These are phyloP conservation scores for Cynopterus sphinx DNA, from an alignment of 2,797 vertebrate genomes.

Conservation along the genomic window DNA sequence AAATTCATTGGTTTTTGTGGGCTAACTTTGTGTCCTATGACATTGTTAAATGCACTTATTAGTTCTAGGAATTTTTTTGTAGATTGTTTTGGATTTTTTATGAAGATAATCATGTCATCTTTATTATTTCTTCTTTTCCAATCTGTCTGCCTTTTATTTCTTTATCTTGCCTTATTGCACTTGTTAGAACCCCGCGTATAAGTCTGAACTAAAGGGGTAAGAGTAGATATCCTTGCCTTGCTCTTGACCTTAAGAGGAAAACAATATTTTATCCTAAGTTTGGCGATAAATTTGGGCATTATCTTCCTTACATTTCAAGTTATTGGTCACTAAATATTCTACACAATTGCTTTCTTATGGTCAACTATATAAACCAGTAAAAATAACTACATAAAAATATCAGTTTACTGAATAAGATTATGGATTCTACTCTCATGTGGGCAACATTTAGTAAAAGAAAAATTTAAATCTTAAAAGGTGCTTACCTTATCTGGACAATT, in stretches of 20 bases:
- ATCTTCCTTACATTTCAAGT: constrained; percentile 19
- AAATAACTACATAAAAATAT: constrained; percentile 35
- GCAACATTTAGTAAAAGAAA: background rate
- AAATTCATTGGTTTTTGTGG: constrained; percentile 8
- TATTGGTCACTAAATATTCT: background rate
- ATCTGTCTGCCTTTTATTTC: background rate
- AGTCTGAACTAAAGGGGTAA: background rate
- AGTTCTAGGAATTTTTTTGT: background rate
- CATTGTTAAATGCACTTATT: background rate
- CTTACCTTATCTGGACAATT: constrained; percentile 87
- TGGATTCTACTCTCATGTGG: background rate
- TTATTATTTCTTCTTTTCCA: constrained; percentile 16
- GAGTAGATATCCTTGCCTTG: background rate
- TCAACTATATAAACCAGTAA: background rate
- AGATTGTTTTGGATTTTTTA: background rate
- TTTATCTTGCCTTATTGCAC: background rate
- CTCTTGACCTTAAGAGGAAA: background rate
- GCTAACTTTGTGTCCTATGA: background rate
- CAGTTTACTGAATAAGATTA: background rate
- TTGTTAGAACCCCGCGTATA: background rate
- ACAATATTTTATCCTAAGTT: background rate
- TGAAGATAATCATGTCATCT: background rate
- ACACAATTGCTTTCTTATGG: background rate
- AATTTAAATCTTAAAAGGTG: background rate
- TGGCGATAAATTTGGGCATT: background rate